Evolutionary conservation across 2,888 invertebrate genomes (phyloP), one percentile per base, ranked within the genome.

Genomic region (Agrotis exclamationis): DNA sequence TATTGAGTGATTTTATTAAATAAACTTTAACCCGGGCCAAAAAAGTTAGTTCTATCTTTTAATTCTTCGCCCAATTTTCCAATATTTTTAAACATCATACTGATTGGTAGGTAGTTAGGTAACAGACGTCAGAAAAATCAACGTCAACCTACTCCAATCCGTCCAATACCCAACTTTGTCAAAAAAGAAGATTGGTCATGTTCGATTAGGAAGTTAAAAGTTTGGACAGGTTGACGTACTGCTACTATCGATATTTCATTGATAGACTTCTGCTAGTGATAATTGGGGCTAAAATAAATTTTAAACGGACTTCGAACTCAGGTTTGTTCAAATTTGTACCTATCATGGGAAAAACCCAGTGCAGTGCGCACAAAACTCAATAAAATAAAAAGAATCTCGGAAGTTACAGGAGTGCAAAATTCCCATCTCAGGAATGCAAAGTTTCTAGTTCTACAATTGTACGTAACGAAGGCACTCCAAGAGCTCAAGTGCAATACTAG

Each of bases 401-500:
- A 63, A 56, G 18, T 22, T 54, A 50, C 53, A 24, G 24, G 9
- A 74, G 50, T 63, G 44, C n/a, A 63, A 51, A 65, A 59, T 79
- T 63, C 58, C 53, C 50, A 64, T 44, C 39, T 57, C 57, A 58
- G 53, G 47, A 57, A 62, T 33, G 47, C 54, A 16, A 63, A 78
- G 62, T 63, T 79, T 56, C 47, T 51, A 69, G 51, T 74, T 63
- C 47, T 50, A 65, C 50, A 58, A 58, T 51, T 63, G 65, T 28
- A 56, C 44, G 18, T 74, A 74, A 79, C 74, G 74, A 79, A 54
- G 62, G 50, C 63, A 79, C 70, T 79, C 66, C 48, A 63, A 57
- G 33, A 63, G 51, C 70, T 79, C 56, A 56, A 73, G 79, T 54
- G 18, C 44, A 50, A 56, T 47, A 20, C 74, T 74, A 11, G 59